Base-by-base conservation (phyloP, 64 coral and sea anemone species). In the Pocillopora damicornis region DNA sequence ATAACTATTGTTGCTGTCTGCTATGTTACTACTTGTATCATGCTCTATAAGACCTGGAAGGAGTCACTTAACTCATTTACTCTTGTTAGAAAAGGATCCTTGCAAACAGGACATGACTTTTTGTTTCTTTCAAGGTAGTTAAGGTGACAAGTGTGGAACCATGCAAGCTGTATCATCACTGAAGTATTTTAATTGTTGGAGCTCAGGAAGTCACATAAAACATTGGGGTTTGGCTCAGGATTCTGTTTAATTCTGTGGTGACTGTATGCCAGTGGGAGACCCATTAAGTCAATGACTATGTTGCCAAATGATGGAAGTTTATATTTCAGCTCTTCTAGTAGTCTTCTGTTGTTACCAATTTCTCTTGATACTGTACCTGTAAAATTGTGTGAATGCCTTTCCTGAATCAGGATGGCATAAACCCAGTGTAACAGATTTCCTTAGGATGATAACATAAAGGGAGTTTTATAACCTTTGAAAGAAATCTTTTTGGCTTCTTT, bases 341-440 rank as follows among this genome's bases (percentile, higher is more conserved):
- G 74, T 36, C 16, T 22, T 15, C 76, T 4, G 16, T 78, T 15
- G 57, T 12, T 10, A 58, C 76, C 16, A 59, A 78, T 78, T 78
- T 78, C 42, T 58, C 76, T 10, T 78, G 76, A 16, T 15, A n/a
- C n/a, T n/a, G n/a, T n/a, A 78, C 76, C 76, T 78, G 69, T 78
- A 14, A 78, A 78, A 78, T 37, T 78, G 7, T 0, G 59, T 22
- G 76, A 78, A 18, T 2, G 63, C 14, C 4, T 65, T 2, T 65
- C 1, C 3, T 14, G 0, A 61, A 61, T 61, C 60, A 61, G 60
- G 60, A 76, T 45, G 12, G 23, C 73, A 75, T 75, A 75, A 34
- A 34, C n/a, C 1, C 23, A 75, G 73, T 75, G n/a, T 34, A 75
- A 75, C 0, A 75, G 73, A 75, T 75, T 34, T 75, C 15, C 1